A percentile compares a stretch with the other conserved stretches of the same genome.
Conservation (phyloP, 2,113 vertebrate genomes). For the Myiagra hebetior region DNA sequence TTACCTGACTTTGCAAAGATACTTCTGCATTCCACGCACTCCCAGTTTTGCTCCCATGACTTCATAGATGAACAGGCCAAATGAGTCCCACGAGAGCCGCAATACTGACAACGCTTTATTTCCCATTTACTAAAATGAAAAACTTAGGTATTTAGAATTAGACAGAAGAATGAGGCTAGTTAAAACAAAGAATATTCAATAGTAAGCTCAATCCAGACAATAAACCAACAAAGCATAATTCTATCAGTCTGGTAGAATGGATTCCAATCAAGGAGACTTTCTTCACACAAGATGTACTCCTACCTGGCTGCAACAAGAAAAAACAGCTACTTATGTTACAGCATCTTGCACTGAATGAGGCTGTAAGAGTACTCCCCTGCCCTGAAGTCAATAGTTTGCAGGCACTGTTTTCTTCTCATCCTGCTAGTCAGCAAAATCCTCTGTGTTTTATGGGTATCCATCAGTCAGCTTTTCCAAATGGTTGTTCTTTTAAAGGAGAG, state of each 20-base stretch:
- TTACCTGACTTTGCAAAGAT: constrained; percentile 83
- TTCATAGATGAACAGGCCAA: constrained; percentile 84
- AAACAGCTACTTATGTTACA: background rate
- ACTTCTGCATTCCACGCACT: constrained; percentile 83
- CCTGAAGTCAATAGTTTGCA: background rate
- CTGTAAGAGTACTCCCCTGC: background rate
- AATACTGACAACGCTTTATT: constrained; percentile 87
- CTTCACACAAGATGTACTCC: background rate
- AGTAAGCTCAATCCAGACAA: background rate
- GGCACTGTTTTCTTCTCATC: background rate
- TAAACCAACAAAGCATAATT: background rate
- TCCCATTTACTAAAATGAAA: constrained; percentile 83
- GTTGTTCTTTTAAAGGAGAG: background rate
- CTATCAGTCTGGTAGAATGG: background rate
- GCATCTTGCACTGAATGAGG: background rate
- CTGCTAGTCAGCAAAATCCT: background rate
- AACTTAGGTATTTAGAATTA: background rate
- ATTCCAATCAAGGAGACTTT: background rate
- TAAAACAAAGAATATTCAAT: background rate
- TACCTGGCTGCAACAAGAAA: background rate
- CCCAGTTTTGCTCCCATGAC: constrained; percentile 82
- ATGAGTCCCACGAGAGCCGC: constrained; percentile 92
- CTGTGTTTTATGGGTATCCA: background rate
- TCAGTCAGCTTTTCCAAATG: background rate
- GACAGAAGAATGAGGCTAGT: background rate